Percentiles rank a stretch among this genome's conserved stretches.
Evolutionary conservation across 37 sponge, comb jelly and placozoan genomes (phyloP).

Genomic region (Lycopodina hypogea): DNA sequence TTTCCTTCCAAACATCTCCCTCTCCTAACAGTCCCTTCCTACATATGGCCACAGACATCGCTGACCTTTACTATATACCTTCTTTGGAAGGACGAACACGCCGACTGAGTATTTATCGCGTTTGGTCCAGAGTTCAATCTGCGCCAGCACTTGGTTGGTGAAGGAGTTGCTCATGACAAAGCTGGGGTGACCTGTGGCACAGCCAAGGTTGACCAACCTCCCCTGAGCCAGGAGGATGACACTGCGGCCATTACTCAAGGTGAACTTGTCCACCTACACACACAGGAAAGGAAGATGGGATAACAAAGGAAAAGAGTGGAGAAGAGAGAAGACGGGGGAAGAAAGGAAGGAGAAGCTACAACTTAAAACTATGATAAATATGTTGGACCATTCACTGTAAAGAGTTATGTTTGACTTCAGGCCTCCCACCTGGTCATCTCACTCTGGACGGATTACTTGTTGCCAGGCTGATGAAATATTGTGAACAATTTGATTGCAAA

Average conservation of each 20-base stretch:
- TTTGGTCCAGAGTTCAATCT: constrained; percentile 95
- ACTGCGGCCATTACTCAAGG: constrained; percentile 84
- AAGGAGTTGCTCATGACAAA: constrained; percentile 99
- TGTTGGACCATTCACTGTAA: too few species aligned
- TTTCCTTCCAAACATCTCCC: too few species aligned
- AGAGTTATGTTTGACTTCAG: too few species aligned
- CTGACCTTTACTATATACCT: too few species aligned
- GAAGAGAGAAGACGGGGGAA: not conserved
- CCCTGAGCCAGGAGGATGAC: constrained; percentile 93
- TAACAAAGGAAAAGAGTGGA: not conserved
- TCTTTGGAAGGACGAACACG: constrained; percentile 91
- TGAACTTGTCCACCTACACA: constrained; percentile 86
- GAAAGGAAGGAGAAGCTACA: not conserved
- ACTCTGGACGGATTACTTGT: too few species aligned
- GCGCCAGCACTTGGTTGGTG: constrained; percentile 98
- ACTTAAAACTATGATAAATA: too few species aligned
- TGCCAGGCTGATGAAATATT: too few species aligned
- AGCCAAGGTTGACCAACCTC: constrained; percentile 95
- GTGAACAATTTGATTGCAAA: too few species aligned
- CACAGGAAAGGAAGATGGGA: not conserved
- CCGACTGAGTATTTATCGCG: constrained; percentile 76
- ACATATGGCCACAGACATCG: too few species aligned
- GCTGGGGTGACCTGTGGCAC: constrained; percentile 98
- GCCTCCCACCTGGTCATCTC: too few species aligned
- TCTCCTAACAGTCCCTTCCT: too few species aligned